These are phyloP conservation scores for Scaptodrosophila lebanonensis DNA, from an alignment of 1,140 invertebrate genomes.

Conservation along the genomic window DNA sequence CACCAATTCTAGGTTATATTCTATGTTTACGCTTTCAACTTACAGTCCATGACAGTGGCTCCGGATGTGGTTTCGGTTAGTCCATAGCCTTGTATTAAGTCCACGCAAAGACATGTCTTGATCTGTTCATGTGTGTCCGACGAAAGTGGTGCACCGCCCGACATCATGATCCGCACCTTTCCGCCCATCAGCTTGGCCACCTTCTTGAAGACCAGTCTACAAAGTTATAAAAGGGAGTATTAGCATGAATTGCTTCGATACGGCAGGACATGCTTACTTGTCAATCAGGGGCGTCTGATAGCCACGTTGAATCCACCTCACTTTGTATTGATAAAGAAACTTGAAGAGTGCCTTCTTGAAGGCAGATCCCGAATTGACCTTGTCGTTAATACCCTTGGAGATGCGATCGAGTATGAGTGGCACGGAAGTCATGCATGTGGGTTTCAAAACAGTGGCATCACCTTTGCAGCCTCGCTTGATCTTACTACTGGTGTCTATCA, in stretches of 20 bases:
- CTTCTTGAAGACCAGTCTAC: constrained; percentile 84
- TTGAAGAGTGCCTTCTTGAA: constrained; percentile 90
- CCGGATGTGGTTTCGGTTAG: constrained; percentile 97
- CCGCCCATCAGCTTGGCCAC: constrained; percentile 92
- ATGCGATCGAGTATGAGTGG: constrained; percentile 97
- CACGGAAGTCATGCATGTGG: constrained; percentile 96
- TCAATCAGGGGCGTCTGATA: constrained; percentile 91
- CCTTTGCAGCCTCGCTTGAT: constrained; percentile 94
- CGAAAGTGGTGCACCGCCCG: constrained; percentile 96
- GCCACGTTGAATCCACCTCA: constrained; percentile 88
- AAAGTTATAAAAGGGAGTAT: constrained; percentile 16
- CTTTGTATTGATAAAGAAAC: constrained; percentile 95
- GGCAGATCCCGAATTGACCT: constrained; percentile 87
- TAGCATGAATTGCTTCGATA: not conserved
- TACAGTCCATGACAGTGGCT: constrained; percentile 92
- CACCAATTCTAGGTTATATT: too few relatives aligned
- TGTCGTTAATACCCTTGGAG: constrained; percentile 95
- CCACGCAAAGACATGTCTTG: constrained; percentile 93
- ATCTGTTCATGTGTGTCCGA: constrained; percentile 97
- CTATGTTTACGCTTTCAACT: too few relatives aligned
- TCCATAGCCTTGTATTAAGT: constrained; percentile 96
- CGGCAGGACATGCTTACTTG: constrained; percentile 70
- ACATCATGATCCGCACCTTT: constrained; percentile 89
- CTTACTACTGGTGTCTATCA: constrained; percentile 97
- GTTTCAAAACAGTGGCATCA: constrained; percentile 92